Evolutionary conservation across 2,113 vertebrate species (phyloP).

Genomic region (Felis catus): F.catus_Fca126_mat1.0 CM031413.1:63585001-63585500

Average conservation of each 20-base stretch:
- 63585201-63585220: accelerated
- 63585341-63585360: too few relatives aligned
- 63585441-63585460: background rate
- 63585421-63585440: background rate
- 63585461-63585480: too few relatives aligned
- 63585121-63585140: accelerated
- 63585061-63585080: background rate
- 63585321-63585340: too few relatives aligned
- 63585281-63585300: background rate
- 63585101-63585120: background rate
- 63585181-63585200: accelerated
- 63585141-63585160: background rate
- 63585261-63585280: too few relatives aligned
- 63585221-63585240: too few relatives aligned
- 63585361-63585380: background rate
- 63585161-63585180: too few relatives aligned
- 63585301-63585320: background rate
- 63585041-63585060: too few relatives aligned
- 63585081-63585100: background rate
- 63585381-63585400: background rate
- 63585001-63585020: background rate
- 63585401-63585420: accelerated
- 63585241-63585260: too few relatives aligned
- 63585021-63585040: background rate
- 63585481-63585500: background rate